phyloP scores from a whole-genome alignment of 1,140 invertebrate species.

The Colletes latitarsis region DNA sequence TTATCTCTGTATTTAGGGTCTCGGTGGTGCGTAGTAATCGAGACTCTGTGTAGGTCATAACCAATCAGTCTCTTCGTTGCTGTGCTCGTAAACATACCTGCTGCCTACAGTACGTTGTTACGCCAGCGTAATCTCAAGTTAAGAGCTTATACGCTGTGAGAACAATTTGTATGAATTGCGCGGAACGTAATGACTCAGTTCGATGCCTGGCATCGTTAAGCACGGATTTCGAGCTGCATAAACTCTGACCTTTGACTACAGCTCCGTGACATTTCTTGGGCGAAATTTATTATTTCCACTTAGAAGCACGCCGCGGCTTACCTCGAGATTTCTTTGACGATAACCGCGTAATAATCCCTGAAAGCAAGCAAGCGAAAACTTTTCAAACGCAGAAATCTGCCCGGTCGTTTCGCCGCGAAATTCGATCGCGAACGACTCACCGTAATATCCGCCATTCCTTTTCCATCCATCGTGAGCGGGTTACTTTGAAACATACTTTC shows the following conservation, averaged over 20 bases:
- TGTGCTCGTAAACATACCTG: too few species aligned
- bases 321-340: slow-evolving; percentile 67
- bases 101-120: background rate
- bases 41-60: too few species aligned
- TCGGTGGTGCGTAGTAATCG: too few species aligned
- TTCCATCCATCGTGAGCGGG: background rate
- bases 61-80: too few species aligned
- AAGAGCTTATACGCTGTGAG: slow-evolving; percentile 79
- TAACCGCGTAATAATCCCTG: slow-evolving; percentile 62
- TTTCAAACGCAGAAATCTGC: slow-evolving; percentile 1
- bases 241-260: slow-evolving; percentile 72
- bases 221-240: slow-evolving; percentile 63
- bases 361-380: slow-evolving; percentile 50
- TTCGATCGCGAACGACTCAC: slow-evolving; percentile 39
- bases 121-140: slow-evolving; percentile 70
- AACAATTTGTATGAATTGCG: slow-evolving; percentile 56
- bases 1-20: too few species aligned
- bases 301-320: slow-evolving; percentile 70
- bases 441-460: background rate
- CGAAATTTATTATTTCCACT: slow-evolving; percentile 66
- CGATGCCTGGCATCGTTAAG: slow-evolving; percentile 6
- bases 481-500: background rate
- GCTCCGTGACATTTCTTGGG: slow-evolving; percentile 31
- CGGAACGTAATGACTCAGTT: background rate
- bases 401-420: background rate